Percentiles rank a stretch among this genome's conserved stretches.
These are phyloP conservation scores for Cisticola juncidis DNA, from an alignment of 2,113 vertebrate species.

Conservation along the genomic window DNA sequence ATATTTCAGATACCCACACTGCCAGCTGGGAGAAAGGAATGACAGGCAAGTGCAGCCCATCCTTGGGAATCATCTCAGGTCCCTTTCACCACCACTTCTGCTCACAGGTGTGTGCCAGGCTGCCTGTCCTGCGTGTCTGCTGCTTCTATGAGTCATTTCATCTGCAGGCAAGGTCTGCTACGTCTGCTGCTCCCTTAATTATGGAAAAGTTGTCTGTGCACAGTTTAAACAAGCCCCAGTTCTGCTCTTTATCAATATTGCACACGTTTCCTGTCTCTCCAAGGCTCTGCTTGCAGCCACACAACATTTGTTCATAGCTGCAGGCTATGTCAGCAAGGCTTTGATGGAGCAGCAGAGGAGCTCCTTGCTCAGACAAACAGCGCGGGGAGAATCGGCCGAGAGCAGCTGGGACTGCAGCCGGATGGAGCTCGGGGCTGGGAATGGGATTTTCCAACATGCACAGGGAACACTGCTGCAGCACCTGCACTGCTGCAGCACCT, in stretches of 20 bases:
- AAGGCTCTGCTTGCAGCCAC: slow-evolving; percentile 26
- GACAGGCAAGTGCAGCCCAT: accelerated
- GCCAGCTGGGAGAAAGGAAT: neutral
- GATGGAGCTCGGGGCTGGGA: neutral
- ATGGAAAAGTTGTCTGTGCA: slow-evolving; percentile 39
- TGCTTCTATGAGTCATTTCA: neutral
- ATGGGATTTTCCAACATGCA: neutral
- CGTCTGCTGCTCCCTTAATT: slow-evolving; percentile 20
- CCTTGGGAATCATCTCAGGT: neutral
- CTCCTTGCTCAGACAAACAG: neutral
- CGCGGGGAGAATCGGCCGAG: neutral
- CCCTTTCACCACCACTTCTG: neutral
- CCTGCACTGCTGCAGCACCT: neutral
- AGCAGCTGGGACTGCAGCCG: accelerated
- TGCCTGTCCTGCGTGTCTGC: neutral
- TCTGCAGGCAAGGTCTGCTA: neutral
- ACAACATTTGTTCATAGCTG: slow-evolving; percentile 62
- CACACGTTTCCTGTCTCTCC: slow-evolving; percentile 33
- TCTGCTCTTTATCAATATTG: slow-evolving; percentile 59
- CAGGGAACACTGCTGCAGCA: neutral
- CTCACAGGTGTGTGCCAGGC: neutral
- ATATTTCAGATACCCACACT: accelerated
- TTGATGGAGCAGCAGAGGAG: slow-evolving; percentile 45
- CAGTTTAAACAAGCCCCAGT: neutral
- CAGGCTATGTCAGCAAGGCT: slow-evolving; percentile 55